phyloP scores from a whole-genome alignment of 2,113 vertebrate genomes.

The Dendropsophus ebraccatus region DNA sequence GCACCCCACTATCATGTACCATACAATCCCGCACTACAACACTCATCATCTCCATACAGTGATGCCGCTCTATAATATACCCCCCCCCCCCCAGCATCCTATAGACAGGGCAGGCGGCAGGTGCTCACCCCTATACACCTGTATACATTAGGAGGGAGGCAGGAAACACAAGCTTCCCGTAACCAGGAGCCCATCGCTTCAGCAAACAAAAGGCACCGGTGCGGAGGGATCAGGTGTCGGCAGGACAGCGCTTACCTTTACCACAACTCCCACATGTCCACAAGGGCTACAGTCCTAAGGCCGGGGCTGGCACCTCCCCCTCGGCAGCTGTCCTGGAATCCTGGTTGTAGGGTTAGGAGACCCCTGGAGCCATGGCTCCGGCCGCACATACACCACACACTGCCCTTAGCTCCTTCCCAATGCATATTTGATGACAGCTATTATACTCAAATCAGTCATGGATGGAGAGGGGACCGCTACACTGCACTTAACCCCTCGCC shows the following conservation, averaged over 20 bases:
- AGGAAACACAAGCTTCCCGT: conserved; percentile 50
- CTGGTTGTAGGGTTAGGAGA: conserved; percentile 17
- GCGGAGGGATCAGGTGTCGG: conserved; percentile 16
- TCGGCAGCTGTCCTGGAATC: not conserved
- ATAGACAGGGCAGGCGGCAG: not conserved
- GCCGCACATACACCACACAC: fast-evolving
- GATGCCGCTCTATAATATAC: no score
- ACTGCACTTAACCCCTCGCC: conserved; percentile 23
- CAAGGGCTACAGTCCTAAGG: not conserved
- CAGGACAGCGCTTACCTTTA: conserved; percentile 40
- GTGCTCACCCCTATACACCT: not conserved
- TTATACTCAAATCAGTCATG: conserved; percentile 77
- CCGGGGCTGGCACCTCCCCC: not conserved
- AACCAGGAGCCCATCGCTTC: conserved; percentile 31
- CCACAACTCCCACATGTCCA: conserved; percentile 29
- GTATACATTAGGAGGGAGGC: conserved; percentile 15
- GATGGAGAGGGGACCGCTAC: conserved; percentile 64
- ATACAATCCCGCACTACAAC: not conserved
- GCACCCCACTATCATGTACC: not conserved
- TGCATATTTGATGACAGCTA: conserved; percentile 89
- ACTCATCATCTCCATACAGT: not conserved
- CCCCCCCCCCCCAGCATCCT: no score
- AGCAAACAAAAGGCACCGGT: conserved; percentile 38
- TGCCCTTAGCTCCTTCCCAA: conserved; percentile 67
- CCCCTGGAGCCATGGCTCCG: conserved; percentile 14